Conservation (phyloP, 2,888 invertebrate species). For the Parthenolecanium corni region DNA sequence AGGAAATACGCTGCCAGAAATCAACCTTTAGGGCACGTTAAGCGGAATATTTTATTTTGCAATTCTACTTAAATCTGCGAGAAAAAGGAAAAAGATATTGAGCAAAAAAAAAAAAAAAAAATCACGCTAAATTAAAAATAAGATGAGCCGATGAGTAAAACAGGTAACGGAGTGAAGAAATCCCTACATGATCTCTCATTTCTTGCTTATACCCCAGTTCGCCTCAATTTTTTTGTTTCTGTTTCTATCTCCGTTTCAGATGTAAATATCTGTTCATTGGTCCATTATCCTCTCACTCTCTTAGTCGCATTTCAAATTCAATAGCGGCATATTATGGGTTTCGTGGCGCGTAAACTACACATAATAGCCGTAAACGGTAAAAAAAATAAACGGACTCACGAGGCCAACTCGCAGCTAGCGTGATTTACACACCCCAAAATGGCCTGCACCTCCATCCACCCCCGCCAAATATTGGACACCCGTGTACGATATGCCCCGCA, state of each 20-base stretch:
- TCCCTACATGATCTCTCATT: too few species aligned
- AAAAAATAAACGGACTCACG: not conserved
- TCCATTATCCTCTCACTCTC: not conserved
- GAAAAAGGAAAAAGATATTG: too few species aligned
- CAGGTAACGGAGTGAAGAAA: too few species aligned
- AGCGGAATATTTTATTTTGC: too few species aligned
- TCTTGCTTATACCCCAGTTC: too few species aligned
- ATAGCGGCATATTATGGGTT: not conserved
- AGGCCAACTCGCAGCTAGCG: not conserved
- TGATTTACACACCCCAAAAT: slow-evolving; percentile 22
- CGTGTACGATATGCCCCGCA: slow-evolving; percentile 17
- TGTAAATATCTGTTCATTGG: not conserved
- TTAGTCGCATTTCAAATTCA: not conserved
- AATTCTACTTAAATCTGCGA: too few species aligned
- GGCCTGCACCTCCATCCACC: not conserved
- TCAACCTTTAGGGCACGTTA: too few species aligned
- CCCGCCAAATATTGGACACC: too few species aligned
- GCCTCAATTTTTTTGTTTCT: not conserved
- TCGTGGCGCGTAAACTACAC: not conserved
- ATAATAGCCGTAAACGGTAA: not conserved
- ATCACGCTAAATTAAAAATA: too few species aligned
- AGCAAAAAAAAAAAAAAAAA: too few species aligned
- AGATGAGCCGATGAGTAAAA: too few species aligned
- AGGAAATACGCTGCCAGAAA: too few species aligned
- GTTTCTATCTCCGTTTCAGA: not conserved